phyloP scores from a whole-genome alignment of 1,140 invertebrate genomes.

The Arion vulgaris region DNA sequence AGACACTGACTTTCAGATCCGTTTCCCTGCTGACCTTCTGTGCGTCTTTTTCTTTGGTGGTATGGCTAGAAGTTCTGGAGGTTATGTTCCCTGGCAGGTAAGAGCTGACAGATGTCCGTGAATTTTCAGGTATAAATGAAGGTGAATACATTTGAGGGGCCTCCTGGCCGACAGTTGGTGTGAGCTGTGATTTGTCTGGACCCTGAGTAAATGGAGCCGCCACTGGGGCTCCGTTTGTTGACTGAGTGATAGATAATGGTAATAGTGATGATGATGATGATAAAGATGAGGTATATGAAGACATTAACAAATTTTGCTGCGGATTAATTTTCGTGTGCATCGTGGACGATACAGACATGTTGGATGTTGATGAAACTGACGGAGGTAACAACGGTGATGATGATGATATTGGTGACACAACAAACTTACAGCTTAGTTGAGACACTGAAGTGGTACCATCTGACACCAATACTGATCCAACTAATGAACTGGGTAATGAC shows the following conservation, averaged over 20 bases:
- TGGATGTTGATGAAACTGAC: neutral
- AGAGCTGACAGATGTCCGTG: slow-evolving; percentile 5
- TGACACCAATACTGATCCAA: neutral
- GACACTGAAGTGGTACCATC: neutral
- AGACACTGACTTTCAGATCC: slow-evolving; percentile 11
- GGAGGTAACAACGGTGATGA: neutral
- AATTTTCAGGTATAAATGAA: slow-evolving; percentile 33
- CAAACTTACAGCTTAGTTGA: neutral
- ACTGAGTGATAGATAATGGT: slow-evolving; percentile 21
- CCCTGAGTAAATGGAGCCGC: slow-evolving; percentile 40
- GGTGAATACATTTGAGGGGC: slow-evolving; percentile 24
- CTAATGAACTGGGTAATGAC: neutral
- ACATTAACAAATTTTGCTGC: slow-evolving; percentile 13
- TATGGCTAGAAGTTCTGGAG: neutral
- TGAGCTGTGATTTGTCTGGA: slow-evolving; percentile 36
- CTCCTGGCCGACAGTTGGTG: slow-evolving; percentile 31
- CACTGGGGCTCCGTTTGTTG: slow-evolving; percentile 15
- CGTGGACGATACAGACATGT: slow-evolving; percentile 3
- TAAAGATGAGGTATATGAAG: neutral
- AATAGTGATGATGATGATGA: slow-evolving; percentile 28
- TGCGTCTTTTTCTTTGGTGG: neutral
- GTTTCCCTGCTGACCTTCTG: neutral
- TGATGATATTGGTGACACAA: neutral
- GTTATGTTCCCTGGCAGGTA: slow-evolving; percentile 26
- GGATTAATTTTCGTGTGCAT: neutral